These are phyloP conservation scores for Strix aluco DNA, from an alignment of 2,113 vertebrate genomes.

Conservation along the genomic window DNA sequence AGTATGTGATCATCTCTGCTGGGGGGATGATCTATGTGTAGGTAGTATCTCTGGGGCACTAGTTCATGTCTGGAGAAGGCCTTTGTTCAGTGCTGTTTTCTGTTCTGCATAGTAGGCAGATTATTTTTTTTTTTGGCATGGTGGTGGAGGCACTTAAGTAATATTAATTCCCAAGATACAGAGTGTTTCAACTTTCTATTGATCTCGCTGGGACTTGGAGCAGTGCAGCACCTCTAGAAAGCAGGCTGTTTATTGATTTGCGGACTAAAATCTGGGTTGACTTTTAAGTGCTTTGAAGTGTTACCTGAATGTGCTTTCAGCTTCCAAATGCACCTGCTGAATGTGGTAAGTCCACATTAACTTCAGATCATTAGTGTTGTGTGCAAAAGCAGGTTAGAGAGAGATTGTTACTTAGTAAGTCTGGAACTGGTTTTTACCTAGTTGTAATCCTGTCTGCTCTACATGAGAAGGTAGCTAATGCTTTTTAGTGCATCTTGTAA, in stretches of 20 bases:
- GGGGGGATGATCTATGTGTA: background rate
- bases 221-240: background rate
- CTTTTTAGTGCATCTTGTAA: background rate
- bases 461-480: background rate
- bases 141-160: background rate
- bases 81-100: background rate
- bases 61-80: background rate
- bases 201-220: background rate
- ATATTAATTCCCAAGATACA: background rate
- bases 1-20: background rate
- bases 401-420: background rate
- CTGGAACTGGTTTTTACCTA: background rate
- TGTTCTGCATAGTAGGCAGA: background rate
- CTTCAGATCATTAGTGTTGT: background rate
- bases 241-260: background rate
- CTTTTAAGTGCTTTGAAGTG: background rate
- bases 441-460: background rate
- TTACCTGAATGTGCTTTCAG: background rate
- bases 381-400: background rate
- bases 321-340: background rate
- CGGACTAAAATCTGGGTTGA: background rate
- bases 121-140: background rate
- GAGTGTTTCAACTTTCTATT: background rate
- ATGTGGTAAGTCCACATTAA: rapidly evolving
- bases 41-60: background rate